phyloP scores from a whole-genome alignment of 2,113 vertebrate species.

The Tyrannus savana region DNA sequence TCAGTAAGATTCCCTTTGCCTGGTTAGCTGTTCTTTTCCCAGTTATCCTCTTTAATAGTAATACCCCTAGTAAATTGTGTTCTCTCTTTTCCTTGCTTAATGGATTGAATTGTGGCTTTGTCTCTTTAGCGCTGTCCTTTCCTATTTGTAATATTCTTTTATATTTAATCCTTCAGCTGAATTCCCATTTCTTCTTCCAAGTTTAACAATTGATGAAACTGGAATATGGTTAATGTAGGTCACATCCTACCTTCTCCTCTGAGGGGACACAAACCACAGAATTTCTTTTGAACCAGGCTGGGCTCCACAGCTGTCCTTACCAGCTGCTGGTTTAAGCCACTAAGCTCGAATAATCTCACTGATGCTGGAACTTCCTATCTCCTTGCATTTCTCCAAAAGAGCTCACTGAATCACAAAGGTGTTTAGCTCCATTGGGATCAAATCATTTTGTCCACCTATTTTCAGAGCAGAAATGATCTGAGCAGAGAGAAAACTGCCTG shows the following conservation, averaged over 20 bases:
- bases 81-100: background rate
- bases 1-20: background rate
- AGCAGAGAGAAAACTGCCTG: background rate
- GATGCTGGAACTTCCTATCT: background rate
- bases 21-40: background rate
- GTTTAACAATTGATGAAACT: background rate
- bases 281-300: background rate
- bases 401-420: background rate
- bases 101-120: background rate
- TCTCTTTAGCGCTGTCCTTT: background rate
- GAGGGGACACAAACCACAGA: background rate
- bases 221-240: background rate
- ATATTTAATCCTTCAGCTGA: background rate
- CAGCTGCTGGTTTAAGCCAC: background rate
- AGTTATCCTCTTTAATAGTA: background rate
- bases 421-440: background rate
- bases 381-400: background rate
- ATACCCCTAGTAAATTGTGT: background rate
- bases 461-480: background rate
- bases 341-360: background rate
- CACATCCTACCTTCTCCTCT: background rate
- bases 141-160: background rate
- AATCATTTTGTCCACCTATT: background rate
- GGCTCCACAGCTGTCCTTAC: background rate
- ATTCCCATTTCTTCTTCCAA: background rate